These are phyloP conservation scores for Lordiphosa collinella DNA, from an alignment of 1,140 invertebrate genomes.

Conservation along the genomic window DNA sequence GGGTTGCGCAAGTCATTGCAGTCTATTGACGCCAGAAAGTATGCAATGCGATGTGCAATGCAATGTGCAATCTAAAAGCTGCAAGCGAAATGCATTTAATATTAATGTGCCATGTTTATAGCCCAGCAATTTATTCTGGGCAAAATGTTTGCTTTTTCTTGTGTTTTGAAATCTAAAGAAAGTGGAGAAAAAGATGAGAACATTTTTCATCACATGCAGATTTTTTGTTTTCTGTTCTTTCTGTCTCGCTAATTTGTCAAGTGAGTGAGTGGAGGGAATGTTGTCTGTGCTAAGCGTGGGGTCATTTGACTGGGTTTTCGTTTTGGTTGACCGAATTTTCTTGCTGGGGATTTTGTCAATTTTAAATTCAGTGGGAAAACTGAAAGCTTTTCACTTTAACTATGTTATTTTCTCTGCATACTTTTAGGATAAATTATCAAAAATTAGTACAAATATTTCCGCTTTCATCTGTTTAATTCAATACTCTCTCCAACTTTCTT, in stretches of 20 bases:
- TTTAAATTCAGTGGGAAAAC: too few relatives aligned
- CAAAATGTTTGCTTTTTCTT: conserved; percentile 3
- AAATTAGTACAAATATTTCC: too few relatives aligned
- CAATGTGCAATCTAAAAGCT: conserved; percentile 18
- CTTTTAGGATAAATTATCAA: too few relatives aligned
- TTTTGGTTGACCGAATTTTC: too few relatives aligned
- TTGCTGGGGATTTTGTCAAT: too few relatives aligned
- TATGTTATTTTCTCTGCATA: too few relatives aligned
- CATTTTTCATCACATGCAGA: conserved; percentile 64
- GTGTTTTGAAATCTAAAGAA: conserved; percentile 22
- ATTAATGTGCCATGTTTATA: conserved; percentile 71
- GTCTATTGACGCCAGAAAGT: conserved; percentile 73
- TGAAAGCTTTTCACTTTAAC: too few relatives aligned
- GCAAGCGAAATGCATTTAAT: conserved; percentile 65
- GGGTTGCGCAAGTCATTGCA: conserved; percentile 61
- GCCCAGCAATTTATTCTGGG: conserved; percentile 60
- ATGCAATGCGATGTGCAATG: conserved; percentile 46
- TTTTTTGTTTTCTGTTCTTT: conserved; percentile 32
- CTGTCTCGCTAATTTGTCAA: conserved; percentile 60
- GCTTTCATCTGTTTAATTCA: not conserved
- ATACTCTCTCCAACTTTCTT: not conserved
- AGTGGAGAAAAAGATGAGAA: not conserved
- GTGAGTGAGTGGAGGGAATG: conserved; percentile 7
- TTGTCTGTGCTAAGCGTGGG: conserved; percentile 15
- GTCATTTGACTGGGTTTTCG: too few relatives aligned